These are phyloP conservation scores for Lordiphosa mommai DNA, from an alignment of 1,140 invertebrate species.

Conservation along the genomic window DNA sequence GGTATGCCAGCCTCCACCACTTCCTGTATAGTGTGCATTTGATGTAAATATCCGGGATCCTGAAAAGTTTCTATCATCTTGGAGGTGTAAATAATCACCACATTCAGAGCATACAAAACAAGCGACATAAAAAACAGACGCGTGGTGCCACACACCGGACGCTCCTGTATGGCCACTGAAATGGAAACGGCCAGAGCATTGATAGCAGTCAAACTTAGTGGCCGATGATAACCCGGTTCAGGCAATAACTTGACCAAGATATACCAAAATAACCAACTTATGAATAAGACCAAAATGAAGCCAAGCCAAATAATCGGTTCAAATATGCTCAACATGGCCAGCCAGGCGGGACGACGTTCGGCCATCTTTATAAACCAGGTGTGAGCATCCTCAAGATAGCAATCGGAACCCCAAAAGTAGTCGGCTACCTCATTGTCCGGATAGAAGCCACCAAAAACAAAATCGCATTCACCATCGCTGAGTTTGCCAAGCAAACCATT, in stretches of 20 bases:
- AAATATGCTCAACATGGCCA: slow-evolving; percentile 80
- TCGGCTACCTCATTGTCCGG: slow-evolving; percentile 81
- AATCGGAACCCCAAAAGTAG: slow-evolving; percentile 80
- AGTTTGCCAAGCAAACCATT: slow-evolving; percentile 79
- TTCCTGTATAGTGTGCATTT: slow-evolving; percentile 80
- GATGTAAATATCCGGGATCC: slow-evolving; percentile 80
- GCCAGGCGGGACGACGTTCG: slow-evolving; percentile 78
- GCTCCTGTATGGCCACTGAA: slow-evolving; percentile 78
- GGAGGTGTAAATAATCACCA: slow-evolving; percentile 81
- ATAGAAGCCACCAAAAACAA: slow-evolving; percentile 81
- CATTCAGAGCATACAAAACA: slow-evolving; percentile 80
- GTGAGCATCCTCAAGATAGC: slow-evolving; percentile 81
- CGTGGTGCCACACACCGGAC: slow-evolving; percentile 79
- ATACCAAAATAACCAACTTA: slow-evolving; percentile 80
- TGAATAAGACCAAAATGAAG: slow-evolving; percentile 70
- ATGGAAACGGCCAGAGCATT: slow-evolving; percentile 80
- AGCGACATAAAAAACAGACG: slow-evolving; percentile 81
- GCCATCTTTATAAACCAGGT: slow-evolving; percentile 81
- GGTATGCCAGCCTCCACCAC: slow-evolving; percentile 79
- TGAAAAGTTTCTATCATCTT: slow-evolving; percentile 81
- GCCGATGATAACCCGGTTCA: slow-evolving; percentile 78
- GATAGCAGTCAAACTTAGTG: slow-evolving; percentile 78
- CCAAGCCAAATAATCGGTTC: slow-evolving; percentile 79
- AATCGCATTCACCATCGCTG: slow-evolving; percentile 77
- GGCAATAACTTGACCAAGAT: slow-evolving; percentile 73